Evolutionary conservation across 2,888 invertebrate species (phyloP).

Genomic region (Xestia rhomboidea): DNA sequence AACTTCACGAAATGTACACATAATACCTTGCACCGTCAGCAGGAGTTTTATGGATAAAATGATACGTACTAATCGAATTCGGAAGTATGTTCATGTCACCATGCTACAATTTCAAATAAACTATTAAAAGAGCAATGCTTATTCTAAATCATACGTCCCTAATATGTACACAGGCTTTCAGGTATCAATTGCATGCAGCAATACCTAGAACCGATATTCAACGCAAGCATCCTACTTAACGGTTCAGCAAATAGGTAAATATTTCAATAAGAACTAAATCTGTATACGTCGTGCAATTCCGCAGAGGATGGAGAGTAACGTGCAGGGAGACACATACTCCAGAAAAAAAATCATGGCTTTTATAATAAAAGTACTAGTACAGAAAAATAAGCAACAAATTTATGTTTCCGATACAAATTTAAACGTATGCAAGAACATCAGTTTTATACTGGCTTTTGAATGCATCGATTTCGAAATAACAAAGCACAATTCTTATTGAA

Average conservation of each 20-base stretch:
- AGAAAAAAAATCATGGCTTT: not conserved
- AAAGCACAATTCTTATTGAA: conserved; percentile 75
- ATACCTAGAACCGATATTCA: conserved; percentile 59
- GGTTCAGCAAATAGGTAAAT: conserved; percentile 51
- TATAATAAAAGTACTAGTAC: not conserved
- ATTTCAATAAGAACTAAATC: conserved; percentile 72
- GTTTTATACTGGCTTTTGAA: not conserved
- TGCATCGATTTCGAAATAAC: not conserved
- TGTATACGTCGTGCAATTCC: not conserved
- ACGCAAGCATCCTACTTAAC: conserved; percentile 65
- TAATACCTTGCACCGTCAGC: conserved; percentile 46
- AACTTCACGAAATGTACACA: conserved; percentile 31
- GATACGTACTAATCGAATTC: conserved; percentile 23
- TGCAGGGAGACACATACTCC: not conserved
- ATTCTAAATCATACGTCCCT: conserved; percentile 22
- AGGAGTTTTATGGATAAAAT: conserved; percentile 23
- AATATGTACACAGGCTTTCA: conserved; percentile 52
- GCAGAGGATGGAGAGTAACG: too few relatives aligned
- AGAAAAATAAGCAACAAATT: not conserved
- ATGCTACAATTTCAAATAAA: conserved; percentile 47
- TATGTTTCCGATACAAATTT: conserved; percentile 2
- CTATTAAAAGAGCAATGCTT: conserved; percentile 44
- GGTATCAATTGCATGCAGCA: conserved; percentile 73
- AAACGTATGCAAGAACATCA: not conserved
- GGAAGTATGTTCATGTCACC: conserved; percentile 36